Evolutionary conservation across 2,113 vertebrate species (phyloP), one percentile per base, ranked within the genome.

Genomic region (Oostethus manadensis): DNA sequence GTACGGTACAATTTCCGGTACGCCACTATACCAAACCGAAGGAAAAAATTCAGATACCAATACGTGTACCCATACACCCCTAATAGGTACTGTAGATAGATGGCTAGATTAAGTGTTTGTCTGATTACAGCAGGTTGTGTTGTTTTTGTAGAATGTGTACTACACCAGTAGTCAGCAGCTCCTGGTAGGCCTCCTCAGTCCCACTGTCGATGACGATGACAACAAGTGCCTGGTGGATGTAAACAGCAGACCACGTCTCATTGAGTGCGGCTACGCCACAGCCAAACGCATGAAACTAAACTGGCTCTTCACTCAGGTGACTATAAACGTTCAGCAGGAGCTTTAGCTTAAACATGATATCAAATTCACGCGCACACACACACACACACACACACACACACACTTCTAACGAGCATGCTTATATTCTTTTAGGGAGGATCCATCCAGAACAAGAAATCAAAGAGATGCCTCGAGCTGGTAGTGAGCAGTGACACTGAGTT

Each of bases 141-240:
- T 84, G 66, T 87, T 68, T 13, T 91, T 91, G 62, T 91, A 99
- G 97, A 98, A 94, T 17, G 92, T 98, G 80, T 99, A 98, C 90
- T 99, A 98, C 89, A 96, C 92, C 13, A 94, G 92, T 79, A 88
- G 87, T 38, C 93, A 96, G 89, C 92, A 92, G 88, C 84, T 99
- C 55, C 93, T 92, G 0, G 84, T 99, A 54, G 97, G 97, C n/a
- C 78, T 93, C 73, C 89, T 99, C 77, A 99, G 97, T 80, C 94
- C 97, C 79, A 98, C 95, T 0, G 70, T 97, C 0, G 97, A 98
- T 0, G 96, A 98, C 0, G 94, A 95, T 3, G 97, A 99, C 90
- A 99, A 98, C 89, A 92, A 94, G 88, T 99, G 97, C 89, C 90
- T 99, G 92, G 97, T 99, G 81, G 97, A 99, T 26, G 93, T 98